Evolutionary conservation across 2,797 vertebrate genomes (phyloP).

Genomic region (Lemur catta): DNA sequence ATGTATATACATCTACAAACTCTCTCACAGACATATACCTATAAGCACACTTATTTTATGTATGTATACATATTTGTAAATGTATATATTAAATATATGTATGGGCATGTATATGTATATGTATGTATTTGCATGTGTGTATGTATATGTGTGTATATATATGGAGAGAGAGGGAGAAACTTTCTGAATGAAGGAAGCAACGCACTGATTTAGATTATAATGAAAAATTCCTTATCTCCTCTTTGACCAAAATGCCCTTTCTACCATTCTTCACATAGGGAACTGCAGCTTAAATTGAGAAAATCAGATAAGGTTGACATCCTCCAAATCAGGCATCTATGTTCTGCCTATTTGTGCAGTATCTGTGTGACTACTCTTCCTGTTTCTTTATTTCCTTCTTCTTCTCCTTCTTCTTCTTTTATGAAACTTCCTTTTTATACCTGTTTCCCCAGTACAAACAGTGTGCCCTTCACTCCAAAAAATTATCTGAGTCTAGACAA

Average conservation of each 20-base stretch:
- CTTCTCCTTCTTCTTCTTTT: background rate
- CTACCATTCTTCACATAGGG: background rate
- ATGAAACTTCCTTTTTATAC: background rate
- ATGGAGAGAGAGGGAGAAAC: background rate
- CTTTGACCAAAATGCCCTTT: background rate
- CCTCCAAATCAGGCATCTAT: background rate
- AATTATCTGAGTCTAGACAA: background rate
- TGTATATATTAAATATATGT: background rate
- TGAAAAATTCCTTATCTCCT: background rate
- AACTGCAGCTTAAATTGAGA: background rate
- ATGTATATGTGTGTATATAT: background rate
- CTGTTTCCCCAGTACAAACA: background rate
- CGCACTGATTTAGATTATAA: background rate
- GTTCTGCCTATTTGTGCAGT: background rate
- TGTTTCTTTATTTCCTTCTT: background rate
- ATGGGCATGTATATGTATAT: background rate
- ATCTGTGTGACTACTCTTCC: background rate
- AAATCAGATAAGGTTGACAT: background rate
- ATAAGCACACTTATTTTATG: background rate
- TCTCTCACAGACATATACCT: background rate
- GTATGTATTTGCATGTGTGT: background rate
- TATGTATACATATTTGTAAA: background rate
- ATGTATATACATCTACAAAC: fast-evolving
- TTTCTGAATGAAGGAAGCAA: background rate
- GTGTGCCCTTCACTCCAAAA: background rate